Conservation (phyloP, 2,888 invertebrate genomes). For the Sepiola atlantica region DNA sequence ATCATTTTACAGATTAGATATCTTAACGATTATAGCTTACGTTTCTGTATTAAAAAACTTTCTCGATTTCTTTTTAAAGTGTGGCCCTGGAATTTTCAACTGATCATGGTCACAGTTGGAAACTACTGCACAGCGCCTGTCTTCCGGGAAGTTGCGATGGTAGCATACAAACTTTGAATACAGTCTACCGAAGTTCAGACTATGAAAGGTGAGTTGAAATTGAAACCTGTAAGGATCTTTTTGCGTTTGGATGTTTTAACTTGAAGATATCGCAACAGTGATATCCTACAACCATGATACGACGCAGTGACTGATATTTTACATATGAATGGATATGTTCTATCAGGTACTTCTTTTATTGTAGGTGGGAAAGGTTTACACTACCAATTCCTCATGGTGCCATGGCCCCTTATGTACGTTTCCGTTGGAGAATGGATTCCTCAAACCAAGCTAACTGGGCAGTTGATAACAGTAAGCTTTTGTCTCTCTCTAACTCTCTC, state of each 20-base stretch:
- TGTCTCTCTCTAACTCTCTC: background rate
- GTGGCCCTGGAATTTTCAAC: conserved; percentile 71
- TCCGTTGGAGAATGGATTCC: conserved; percentile 69
- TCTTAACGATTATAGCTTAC: background rate
- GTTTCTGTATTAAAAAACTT: background rate
- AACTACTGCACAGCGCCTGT: conserved; percentile 65
- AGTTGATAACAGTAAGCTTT: conserved; percentile 71
- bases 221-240: background rate
- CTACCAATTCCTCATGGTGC: conserved; percentile 72
- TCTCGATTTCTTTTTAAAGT: conserved; percentile 55
- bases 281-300: background rate
- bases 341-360: background rate
- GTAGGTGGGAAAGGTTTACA: conserved; percentile 73
- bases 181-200: conserved; percentile 58
- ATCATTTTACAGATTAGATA: too few species aligned
- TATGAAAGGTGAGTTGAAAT: conserved; percentile 54
- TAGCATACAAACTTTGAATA: conserved; percentile 57
- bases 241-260: background rate
- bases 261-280: too few species aligned
- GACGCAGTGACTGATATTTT: too few species aligned
- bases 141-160: conserved; percentile 68
- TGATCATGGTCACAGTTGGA: conserved; percentile 72
- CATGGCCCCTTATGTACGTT: conserved; percentile 69
- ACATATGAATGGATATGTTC: background rate
- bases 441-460: conserved; percentile 70